These are phyloP conservation scores for Willisornis vidua DNA, from an alignment of 2,113 vertebrate genomes.

Conservation along the genomic window DNA sequence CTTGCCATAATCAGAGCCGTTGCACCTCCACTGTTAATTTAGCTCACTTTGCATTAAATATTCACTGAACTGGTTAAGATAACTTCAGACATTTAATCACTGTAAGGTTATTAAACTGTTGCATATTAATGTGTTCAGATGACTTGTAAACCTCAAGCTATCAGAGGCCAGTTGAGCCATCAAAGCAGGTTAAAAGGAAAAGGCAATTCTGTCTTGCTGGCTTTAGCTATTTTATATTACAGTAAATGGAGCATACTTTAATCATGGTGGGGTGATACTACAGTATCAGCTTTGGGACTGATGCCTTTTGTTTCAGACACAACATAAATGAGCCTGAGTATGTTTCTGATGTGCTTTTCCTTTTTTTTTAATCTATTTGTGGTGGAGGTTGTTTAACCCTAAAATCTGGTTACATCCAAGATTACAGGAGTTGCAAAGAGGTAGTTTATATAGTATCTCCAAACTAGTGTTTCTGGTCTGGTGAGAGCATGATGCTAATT, in stretches of 20 bases:
- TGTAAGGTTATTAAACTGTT: conserved; percentile 34
- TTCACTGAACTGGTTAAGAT: conserved; percentile 8
- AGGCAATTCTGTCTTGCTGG: background rate
- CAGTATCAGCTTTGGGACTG: background rate
- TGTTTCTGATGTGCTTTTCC: background rate
- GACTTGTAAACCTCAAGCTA: background rate
- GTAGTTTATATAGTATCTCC: background rate
- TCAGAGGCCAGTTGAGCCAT: background rate
- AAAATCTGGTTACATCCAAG: background rate
- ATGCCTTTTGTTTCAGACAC: background rate
- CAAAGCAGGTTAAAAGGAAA: background rate
- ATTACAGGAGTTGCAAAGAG: background rate
- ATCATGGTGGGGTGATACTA: background rate
- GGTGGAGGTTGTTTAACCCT: background rate
- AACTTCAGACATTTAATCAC: conserved; percentile 10
- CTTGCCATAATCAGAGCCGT: background rate
- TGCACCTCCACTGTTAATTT: conserved; percentile 15
- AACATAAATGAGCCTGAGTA: background rate
- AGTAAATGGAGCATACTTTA: background rate
- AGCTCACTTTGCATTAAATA: background rate
- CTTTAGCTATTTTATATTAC: background rate
- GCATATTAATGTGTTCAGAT: background rate
- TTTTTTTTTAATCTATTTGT: background rate
- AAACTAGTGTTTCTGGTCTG: background rate
- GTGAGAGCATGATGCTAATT: background rate